These are phyloP conservation scores for Euphonia xanthogaster DNA, from an alignment of 2,797 vertebrate species.

Conservation along the genomic window DNA sequence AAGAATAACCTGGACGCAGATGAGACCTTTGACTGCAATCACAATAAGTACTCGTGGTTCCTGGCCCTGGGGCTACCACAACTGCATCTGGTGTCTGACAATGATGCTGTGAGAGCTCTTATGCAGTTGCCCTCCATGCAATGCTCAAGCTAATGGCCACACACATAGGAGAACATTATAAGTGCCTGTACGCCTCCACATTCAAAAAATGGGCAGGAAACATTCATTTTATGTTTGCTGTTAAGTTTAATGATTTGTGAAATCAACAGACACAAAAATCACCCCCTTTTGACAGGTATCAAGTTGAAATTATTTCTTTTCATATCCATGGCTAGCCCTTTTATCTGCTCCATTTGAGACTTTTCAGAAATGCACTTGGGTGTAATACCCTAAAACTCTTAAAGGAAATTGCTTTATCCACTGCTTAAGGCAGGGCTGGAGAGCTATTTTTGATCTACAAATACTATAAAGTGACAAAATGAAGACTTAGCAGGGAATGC, in stretches of 20 bases:
- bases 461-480: constrained; percentile 17
- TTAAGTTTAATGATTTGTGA: constrained; percentile 69
- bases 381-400: constrained; percentile 43
- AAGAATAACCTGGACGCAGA: background rate
- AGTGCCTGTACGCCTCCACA: background rate
- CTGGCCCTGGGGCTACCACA: background rate
- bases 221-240: constrained; percentile 55
- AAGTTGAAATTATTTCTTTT: constrained; percentile 40
- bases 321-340: background rate
- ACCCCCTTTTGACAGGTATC: background rate
- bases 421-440: background rate
- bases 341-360: constrained; percentile 12
- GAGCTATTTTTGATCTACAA: background rate
- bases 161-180: background rate
- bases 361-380: constrained; percentile 11
- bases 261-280: constrained; percentile 44
- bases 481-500: background rate
- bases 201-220: constrained; percentile 42
- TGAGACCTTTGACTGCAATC: constrained; percentile 30
- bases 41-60: background rate
- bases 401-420: constrained; percentile 27
- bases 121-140: background rate
- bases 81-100: background rate
- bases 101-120: background rate
- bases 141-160: background rate